Percentiles rank a stretch among this genome's conserved stretches.
Evolutionary conservation across 2,888 invertebrate genomes (phyloP).

Genomic region (Schrankia costaestrigalis): DNA sequence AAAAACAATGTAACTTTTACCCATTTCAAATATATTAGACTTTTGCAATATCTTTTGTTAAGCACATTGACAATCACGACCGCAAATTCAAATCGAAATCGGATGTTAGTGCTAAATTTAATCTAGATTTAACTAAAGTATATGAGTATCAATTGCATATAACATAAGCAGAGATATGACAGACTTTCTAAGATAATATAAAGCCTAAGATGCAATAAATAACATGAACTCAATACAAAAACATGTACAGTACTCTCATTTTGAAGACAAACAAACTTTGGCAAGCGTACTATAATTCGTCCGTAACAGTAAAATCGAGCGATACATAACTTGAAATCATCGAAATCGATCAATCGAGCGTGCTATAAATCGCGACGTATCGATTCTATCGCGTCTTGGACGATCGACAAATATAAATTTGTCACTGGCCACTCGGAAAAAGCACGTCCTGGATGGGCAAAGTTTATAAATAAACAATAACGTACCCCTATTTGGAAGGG

Average conservation of each 20-base stretch:
- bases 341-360: conserved; percentile 71
- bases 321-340: conserved; percentile 64
- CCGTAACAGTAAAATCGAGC: conserved; percentile 48
- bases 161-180: too few relatives aligned
- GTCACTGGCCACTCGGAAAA: conserved; percentile 71
- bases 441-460: conserved; percentile 47
- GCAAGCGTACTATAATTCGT: conserved; percentile 45
- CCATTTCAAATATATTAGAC: too few relatives aligned
- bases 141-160: too few relatives aligned
- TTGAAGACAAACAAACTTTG: conserved; percentile 35
- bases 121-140: too few relatives aligned
- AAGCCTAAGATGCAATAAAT: not conserved
- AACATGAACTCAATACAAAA: conserved; percentile 9
- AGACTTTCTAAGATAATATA: not conserved
- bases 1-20: too few relatives aligned
- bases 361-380: conserved; percentile 72
- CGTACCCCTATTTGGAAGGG: conserved; percentile 58
- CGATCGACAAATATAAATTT: conserved; percentile 79
- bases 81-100: too few relatives aligned
- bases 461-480: conserved; percentile 79
- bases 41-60: too few relatives aligned
- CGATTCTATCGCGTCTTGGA: conserved; percentile 71
- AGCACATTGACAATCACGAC: too few relatives aligned
- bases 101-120: too few relatives aligned
- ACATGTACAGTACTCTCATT: conserved; percentile 20